Percentiles rank a stretch among this genome's conserved stretches.
These are phyloP conservation scores for Intellagama lesueurii DNA, from an alignment of 2,797 vertebrate species.

Conservation along the genomic window DNA sequence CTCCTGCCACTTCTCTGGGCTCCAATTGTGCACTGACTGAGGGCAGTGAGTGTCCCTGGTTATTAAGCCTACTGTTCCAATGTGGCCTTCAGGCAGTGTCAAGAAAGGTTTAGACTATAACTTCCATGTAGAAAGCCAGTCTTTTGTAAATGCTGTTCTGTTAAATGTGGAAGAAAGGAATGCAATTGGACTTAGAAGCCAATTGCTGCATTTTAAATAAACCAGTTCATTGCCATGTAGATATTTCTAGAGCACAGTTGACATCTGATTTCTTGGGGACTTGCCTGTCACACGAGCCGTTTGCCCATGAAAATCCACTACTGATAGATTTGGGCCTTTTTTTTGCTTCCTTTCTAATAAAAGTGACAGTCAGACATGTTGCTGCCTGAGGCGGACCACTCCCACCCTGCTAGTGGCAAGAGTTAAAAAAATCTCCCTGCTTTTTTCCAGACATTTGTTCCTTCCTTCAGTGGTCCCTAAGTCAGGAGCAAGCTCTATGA, in stretches of 20 bases:
- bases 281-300: background rate
- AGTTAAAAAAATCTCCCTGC: background rate
- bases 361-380: background rate
- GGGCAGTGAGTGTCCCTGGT: fast-evolving
- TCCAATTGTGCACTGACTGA: background rate
- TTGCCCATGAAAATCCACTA: background rate
- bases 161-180: background rate
- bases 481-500: too few species aligned
- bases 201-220: background rate
- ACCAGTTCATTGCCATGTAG: background rate
- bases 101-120: background rate
- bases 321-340: background rate
- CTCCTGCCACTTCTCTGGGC: background rate
- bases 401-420: background rate
- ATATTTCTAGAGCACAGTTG: background rate
- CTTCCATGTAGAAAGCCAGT: background rate
- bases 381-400: background rate
- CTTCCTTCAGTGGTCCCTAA: background rate
- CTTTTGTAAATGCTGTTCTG: background rate
- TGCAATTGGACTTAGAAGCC: background rate
- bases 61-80: background rate
- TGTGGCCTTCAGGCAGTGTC: background rate
- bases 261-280: too few species aligned
- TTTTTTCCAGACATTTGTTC: background rate
- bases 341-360: background rate